These are phyloP conservation scores for Pontoporia blainvillei DNA, from an alignment of 2,113 vertebrate species.

Conservation along the genomic window DNA sequence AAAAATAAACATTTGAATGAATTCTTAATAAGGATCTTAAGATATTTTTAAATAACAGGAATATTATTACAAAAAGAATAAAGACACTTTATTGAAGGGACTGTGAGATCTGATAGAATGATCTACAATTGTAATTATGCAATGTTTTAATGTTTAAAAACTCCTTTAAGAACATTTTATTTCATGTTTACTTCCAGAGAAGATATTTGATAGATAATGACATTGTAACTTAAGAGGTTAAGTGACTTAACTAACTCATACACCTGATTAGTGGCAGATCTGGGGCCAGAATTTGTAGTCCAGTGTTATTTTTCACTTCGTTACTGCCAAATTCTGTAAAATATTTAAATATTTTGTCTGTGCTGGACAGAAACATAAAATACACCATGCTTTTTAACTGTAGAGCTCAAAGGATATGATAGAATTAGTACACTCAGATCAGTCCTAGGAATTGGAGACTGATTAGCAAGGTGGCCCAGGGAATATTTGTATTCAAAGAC, in stretches of 20 bases:
- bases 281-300: not conserved
- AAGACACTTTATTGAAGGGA: not conserved
- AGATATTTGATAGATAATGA: conserved; percentile 3
- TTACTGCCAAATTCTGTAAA: not conserved
- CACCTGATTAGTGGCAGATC: not conserved
- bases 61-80: not conserved
- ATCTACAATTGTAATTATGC: not conserved
- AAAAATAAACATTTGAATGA: not conserved
- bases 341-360: conserved; percentile 23
- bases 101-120: not conserved
- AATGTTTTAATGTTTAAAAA: conserved; percentile 23
- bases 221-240: conserved; percentile 3
- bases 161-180: not conserved
- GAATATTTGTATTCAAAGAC: not conserved
- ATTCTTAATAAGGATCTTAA: not conserved
- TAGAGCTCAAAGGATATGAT: not conserved
- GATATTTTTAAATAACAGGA: not conserved
- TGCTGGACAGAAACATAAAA: not conserved
- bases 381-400: not conserved
- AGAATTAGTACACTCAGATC: not conserved
- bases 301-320: not conserved
- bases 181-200: not conserved
- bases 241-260: conserved; percentile 34
- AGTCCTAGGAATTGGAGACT: not conserved
- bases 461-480: not conserved